Base-by-base conservation (phyloP, 2,888 invertebrate species). In the Archaeoteleia sp. region DNA sequence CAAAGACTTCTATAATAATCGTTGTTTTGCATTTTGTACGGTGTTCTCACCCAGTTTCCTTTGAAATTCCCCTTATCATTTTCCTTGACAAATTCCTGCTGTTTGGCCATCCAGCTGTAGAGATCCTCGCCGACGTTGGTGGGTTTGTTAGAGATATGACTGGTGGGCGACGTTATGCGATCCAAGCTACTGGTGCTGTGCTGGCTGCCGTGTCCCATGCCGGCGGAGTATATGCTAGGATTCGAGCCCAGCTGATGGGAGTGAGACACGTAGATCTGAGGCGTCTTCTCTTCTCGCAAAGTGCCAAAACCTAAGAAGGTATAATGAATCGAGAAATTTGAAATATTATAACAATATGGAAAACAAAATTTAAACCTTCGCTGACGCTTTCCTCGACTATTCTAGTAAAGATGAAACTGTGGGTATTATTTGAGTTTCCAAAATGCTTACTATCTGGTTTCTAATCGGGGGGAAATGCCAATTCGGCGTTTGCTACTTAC, bases 31-130 rank as follows among this genome's bases (percentile, higher is more conserved):
- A 12, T 12, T 34, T 9, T 35, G 8, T 14, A 35, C 2, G 13
- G 2, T 14, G 14, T 2, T 14, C 35, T 72, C 71, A 86, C 86
- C 86, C 86, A 86, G 66, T 85, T 84, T 62, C 83, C 84, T 67
- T 81, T 85, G 8, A 85, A 74, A 66, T 82, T 81, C 60, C 75
- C 76, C 60, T 81, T 83, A 25, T 85, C 90, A 35, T 82, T 82
- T 46, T 85, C 85, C 8, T 86, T 86, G 54, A 87, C 85, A 68
- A 87, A 87, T 68, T 89, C 88, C 75, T 95, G 94, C 78, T 97
- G 96, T 77, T 95, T 94, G 1, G 95, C 95, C 97, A 97, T 97
- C 97, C 97, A 97, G 75, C 93, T 94, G 84, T 97, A 97, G 34
- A 97, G 87, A 85, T 97, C 96, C 80, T 95, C 95, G n/a, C 91